These are phyloP conservation scores for Scrobipalpa costella DNA, from an alignment of 2,888 invertebrate genomes.

Conservation along the genomic window DNA sequence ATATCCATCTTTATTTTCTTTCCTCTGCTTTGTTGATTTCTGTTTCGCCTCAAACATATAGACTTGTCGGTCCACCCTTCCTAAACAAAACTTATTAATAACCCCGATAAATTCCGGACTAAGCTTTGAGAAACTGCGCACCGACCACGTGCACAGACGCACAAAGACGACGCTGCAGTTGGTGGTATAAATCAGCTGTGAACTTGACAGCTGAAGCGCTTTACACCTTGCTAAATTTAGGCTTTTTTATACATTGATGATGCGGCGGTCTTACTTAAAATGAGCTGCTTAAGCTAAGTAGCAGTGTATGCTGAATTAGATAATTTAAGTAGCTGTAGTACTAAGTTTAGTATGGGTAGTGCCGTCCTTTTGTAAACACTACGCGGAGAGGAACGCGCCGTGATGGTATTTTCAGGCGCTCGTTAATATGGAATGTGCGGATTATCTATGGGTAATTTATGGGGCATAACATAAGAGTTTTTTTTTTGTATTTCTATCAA, in stretches of 20 bases:
- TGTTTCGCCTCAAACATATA: no score
- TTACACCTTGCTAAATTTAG: no score
- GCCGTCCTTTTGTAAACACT: conserved; percentile 30
- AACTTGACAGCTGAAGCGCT: conserved; percentile 52
- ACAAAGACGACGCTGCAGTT: conserved; percentile 54
- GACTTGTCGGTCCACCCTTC: no score
- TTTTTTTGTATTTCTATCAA: background rate
- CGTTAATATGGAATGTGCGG: conserved; percentile 7
- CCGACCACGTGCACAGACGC: conserved; percentile 51
- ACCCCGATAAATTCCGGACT: background rate
- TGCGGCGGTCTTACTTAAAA: no score
- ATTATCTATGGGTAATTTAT: background rate
- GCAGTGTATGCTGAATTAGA: no score
- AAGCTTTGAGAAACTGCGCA: conserved; percentile 29
- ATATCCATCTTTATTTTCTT: no score
- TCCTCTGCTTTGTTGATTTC: no score
- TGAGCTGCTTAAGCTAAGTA: no score
- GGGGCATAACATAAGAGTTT: background rate
- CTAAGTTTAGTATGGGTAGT: conserved; percentile 25
- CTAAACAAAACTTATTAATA: background rate
- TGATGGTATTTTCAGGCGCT: conserved; percentile 5
- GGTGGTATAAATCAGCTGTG: conserved; percentile 58
- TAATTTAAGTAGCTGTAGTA: no score
- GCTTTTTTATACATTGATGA: no score
- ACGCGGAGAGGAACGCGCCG: background rate